Conservation (phyloP, 2,888 invertebrate genomes). For the Dicranocentrus wangi region DNA sequence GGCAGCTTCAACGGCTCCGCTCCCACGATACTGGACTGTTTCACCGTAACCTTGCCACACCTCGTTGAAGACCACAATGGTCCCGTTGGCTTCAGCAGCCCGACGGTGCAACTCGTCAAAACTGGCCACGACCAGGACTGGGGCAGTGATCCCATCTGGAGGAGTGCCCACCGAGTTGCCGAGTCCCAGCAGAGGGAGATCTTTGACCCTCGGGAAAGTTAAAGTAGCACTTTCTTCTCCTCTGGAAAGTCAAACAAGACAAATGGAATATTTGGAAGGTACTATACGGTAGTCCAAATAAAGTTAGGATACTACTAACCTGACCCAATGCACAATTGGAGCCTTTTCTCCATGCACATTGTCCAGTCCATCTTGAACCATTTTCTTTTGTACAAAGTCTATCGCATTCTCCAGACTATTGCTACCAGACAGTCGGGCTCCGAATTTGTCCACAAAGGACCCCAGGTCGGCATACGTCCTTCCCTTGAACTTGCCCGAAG, state of each 20-base stretch:
- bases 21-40: conserved; percentile 81
- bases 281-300: not conserved
- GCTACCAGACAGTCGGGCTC: conserved; percentile 74
- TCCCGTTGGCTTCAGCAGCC: conserved; percentile 77
- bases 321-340: conserved; percentile 73
- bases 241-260: conserved; percentile 29
- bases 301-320: conserved; percentile 62
- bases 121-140: conserved; percentile 69
- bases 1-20: conserved; percentile 82
- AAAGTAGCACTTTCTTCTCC: conserved; percentile 65
- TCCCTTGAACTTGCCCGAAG: conserved; percentile 78
- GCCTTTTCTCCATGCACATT: conserved; percentile 76
- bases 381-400: conserved; percentile 74
- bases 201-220: conserved; percentile 52
- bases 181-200: conserved; percentile 66
- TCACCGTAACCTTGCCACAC: conserved; percentile 80
- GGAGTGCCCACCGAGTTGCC: conserved; percentile 70
- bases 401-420: conserved; percentile 75
- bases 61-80: conserved; percentile 86
- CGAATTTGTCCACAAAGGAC: conserved; percentile 74
- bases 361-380: conserved; percentile 74
- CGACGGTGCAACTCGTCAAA: conserved; percentile 67
- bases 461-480: conserved; percentile 74
- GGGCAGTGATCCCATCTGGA: conserved; percentile 67
- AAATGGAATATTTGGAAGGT: not conserved